These are phyloP conservation scores for Bombus vancouverensis DNA, from an alignment of 1,140 invertebrate species.

Conservation along the genomic window DNA sequence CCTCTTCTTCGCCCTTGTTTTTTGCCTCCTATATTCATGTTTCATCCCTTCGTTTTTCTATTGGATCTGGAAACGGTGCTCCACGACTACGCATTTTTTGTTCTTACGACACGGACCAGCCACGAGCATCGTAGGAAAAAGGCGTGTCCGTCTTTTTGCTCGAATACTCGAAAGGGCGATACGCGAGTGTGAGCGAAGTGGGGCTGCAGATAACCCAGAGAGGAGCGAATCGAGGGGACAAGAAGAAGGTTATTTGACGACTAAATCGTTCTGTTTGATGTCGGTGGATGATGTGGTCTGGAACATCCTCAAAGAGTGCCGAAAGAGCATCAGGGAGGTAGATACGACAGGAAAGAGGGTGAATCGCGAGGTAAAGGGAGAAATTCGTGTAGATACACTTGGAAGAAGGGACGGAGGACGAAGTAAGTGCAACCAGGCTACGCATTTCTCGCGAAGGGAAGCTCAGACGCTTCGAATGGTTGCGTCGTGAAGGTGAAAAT, in stretches of 20 bases:
- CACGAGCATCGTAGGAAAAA: not conserved
- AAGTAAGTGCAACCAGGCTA: slow-evolving; percentile 4
- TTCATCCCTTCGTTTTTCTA: not conserved
- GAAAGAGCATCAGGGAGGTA: not conserved
- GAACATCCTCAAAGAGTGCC: slow-evolving; percentile 56
- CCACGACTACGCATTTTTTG: not conserved
- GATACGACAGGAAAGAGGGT: not conserved
- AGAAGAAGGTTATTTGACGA: slow-evolving; percentile 69
- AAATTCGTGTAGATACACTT: slow-evolving; percentile 8
- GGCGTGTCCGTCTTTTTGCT: not conserved
- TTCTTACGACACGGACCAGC: not conserved
- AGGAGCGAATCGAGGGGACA: not conserved
- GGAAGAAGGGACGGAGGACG: not conserved
- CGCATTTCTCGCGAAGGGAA: slow-evolving; percentile 14
- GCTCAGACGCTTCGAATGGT: not conserved
- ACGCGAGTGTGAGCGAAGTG: not conserved
- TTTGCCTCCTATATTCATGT: not conserved
- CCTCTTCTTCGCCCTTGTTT: not conserved
- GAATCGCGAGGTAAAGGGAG: not conserved
- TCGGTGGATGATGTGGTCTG: slow-evolving; percentile 63
- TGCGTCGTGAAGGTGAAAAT: slow-evolving; percentile 9
- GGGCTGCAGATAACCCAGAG: not conserved
- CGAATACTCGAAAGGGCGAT: not conserved
- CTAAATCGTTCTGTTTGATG: slow-evolving; percentile 77
- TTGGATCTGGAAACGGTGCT: not conserved